Evolutionary conservation across 2,113 vertebrate genomes (phyloP).

Genomic region (Thomomys bottae): DNA sequence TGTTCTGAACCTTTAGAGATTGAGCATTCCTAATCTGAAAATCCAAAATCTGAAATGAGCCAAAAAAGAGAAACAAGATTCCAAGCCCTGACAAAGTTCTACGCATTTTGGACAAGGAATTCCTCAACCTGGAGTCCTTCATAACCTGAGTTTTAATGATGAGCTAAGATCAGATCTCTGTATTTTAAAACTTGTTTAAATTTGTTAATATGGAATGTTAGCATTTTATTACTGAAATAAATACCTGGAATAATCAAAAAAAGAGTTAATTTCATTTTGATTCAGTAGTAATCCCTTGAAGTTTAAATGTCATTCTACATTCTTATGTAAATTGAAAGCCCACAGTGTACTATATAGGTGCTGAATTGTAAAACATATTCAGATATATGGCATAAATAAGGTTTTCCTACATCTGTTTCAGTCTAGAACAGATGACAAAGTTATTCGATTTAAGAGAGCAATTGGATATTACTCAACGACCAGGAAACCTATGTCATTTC

Average conservation of each 20-base stretch:
- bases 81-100: too few relatives aligned
- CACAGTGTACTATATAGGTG: neutral
- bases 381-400: slow-evolving; percentile 62
- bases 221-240: neutral
- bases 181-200: slow-evolving; percentile 8
- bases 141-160: too few relatives aligned
- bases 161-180: too few relatives aligned
- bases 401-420: slow-evolving; percentile 81
- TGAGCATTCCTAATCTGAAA: neutral
- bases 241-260: neutral
- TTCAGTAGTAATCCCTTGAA: slow-evolving; percentile 1
- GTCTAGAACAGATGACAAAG: slow-evolving; percentile 97
- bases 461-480: slow-evolving; percentile 95
- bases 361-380: slow-evolving; percentile 53
- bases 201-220: neutral
- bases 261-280: neutral
- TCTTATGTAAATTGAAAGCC: slow-evolving; percentile 32
- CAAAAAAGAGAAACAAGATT: too few relatives aligned
- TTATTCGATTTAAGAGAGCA: slow-evolving; percentile 95
- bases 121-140: neutral
- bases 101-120: neutral
- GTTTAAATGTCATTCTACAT: slow-evolving; percentile 43
- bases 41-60: neutral
- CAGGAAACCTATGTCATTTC: slow-evolving; percentile 91
- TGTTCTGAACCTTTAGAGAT: neutral